Conservation (phyloP, 2,888 invertebrate genomes). For the Iselma pallidipennis region DNA sequence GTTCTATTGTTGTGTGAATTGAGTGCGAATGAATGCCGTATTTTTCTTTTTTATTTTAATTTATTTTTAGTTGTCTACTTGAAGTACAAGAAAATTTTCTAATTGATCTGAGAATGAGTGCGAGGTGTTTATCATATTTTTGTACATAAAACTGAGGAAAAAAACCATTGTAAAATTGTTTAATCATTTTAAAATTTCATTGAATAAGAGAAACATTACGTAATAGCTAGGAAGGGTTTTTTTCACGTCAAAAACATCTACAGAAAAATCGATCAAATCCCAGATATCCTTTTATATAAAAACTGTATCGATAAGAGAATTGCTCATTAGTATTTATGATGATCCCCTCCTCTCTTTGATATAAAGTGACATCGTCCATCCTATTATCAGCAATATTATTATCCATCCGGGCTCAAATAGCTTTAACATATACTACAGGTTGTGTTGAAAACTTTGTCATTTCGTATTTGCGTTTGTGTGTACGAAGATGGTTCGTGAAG, state of each 20-base stretch:
- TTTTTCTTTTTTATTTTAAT: not conserved
- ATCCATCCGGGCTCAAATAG: too few relatives aligned
- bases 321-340: too few relatives aligned
- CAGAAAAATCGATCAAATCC: not conserved
- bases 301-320: too few relatives aligned
- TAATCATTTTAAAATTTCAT: not conserved
- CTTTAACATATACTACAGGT: not conserved
- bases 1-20: not conserved
- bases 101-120: not conserved
- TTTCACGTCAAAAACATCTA: not conserved
- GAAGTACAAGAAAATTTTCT: not conserved
- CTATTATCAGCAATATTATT: not conserved
- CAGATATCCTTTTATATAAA: not conserved
- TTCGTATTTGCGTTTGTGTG: too few relatives aligned
- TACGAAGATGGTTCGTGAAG: constrained; percentile 15
- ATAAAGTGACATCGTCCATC: not conserved
- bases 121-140: not conserved
- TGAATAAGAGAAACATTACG: not conserved
- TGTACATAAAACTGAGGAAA: not conserved
- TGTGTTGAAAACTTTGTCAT: not conserved
- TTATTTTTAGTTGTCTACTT: not conserved
- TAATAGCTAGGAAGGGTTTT: not conserved
- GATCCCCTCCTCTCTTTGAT: not conserved
- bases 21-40: not conserved
- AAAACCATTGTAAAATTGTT: not conserved